Evolutionary conservation across 2,888 invertebrate species (phyloP).

Genomic region (Fragum whitleyi): DNA sequence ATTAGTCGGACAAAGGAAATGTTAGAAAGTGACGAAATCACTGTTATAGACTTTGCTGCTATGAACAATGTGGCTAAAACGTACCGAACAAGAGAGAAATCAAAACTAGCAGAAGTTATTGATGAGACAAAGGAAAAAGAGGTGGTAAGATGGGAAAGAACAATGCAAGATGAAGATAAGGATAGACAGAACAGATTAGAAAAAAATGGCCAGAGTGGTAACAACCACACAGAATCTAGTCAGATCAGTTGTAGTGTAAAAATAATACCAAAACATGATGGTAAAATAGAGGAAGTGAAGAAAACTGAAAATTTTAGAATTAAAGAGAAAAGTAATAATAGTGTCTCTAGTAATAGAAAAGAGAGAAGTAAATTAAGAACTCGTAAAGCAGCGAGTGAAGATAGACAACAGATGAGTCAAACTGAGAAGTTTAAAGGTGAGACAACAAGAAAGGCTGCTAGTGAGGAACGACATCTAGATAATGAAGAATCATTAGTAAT

Average conservation of each 20-base stretch:
- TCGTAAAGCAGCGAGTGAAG: constrained; percentile 23
- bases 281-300: not conserved
- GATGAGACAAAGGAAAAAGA: constrained; percentile 23
- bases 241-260: not conserved
- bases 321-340: constrained; percentile 6
- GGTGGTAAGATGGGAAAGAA: constrained; percentile 11
- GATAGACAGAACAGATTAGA: not conserved
- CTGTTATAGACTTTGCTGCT: constrained; percentile 65
- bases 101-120: constrained; percentile 33
- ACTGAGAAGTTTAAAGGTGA: not conserved
- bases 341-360: constrained; percentile 3
- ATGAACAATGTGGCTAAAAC: constrained; percentile 65
- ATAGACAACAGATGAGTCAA: constrained; percentile 9
- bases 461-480: constrained; percentile 51
- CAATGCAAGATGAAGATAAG: constrained; percentile 22
- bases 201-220: not conserved
- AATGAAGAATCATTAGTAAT: not conserved
- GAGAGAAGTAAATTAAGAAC: constrained; percentile 11
- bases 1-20: constrained; percentile 65
- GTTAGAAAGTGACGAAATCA: constrained; percentile 66
- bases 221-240: constrained; percentile 11
- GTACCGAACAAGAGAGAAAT: constrained; percentile 47
- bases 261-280: not conserved
- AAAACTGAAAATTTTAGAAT: not conserved
- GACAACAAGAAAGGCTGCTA: constrained; percentile 52